Conservation (phyloP, 2,113 vertebrate genomes). For the Heloderma charlesbogerti region DNA sequence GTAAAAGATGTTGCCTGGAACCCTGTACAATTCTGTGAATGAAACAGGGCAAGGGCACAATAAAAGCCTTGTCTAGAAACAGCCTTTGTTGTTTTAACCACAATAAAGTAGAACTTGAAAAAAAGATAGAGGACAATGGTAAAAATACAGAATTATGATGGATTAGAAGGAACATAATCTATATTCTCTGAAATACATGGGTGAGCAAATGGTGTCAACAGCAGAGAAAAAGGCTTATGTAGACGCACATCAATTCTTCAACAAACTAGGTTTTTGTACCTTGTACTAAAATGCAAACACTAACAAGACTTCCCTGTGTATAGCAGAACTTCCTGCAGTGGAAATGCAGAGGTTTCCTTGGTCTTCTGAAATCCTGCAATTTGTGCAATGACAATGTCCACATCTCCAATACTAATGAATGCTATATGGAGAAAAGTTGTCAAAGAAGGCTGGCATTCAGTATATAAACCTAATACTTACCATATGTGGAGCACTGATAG, state of each 20-base stretch:
- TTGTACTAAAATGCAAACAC: not conserved
- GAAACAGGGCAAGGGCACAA: too few relatives aligned
- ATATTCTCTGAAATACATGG: too few relatives aligned
- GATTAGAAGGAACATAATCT: too few relatives aligned
- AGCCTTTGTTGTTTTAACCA: not conserved
- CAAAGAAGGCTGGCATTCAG: not conserved
- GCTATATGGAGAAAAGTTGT: not conserved
- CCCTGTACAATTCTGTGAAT: too few relatives aligned
- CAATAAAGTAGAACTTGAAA: not conserved
- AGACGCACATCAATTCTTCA: not conserved
- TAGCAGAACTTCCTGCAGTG: not conserved
- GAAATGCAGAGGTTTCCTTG: not conserved
- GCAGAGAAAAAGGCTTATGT: not conserved
- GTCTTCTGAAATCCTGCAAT: not conserved
- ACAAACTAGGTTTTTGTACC: not conserved
- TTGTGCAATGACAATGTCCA: not conserved
- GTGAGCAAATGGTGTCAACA: not conserved
- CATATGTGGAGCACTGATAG: slow-evolving; percentile 99
- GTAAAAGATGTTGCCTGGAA: too few relatives aligned
- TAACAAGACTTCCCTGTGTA: too few relatives aligned
- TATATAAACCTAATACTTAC: slow-evolving; percentile 77
- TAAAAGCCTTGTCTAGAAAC: too few relatives aligned
- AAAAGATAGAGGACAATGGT: too few relatives aligned
- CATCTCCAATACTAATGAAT: not conserved
- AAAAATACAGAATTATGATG: too few relatives aligned